Evolutionary conservation across 1,140 invertebrate species (phyloP).

Genomic region (Chrysomallon squamiferum): DNA sequence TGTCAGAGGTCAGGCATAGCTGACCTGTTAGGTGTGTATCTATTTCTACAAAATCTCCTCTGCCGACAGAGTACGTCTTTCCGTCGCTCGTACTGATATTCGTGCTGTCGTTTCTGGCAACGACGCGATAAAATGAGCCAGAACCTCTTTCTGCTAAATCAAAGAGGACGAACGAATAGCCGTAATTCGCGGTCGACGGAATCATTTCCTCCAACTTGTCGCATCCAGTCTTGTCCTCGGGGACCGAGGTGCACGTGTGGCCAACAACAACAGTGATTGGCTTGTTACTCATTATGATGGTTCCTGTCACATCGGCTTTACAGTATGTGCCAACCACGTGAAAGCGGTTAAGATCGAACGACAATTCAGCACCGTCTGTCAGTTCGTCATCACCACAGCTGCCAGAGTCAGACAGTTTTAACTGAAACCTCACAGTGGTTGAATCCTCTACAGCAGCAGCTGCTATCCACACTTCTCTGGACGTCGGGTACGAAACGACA

Average conservation of each 20-base stretch:
- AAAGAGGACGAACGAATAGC: background rate
- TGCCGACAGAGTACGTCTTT: background rate
- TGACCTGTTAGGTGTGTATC: background rate
- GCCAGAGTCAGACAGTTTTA: background rate
- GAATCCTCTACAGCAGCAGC: background rate
- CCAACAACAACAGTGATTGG: background rate
- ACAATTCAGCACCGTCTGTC: background rate
- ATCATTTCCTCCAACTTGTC: conserved; percentile 1
- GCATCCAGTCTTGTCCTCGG: background rate
- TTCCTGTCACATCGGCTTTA: background rate
- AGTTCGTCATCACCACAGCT: background rate
- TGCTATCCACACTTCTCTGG: background rate
- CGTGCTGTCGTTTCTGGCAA: background rate
- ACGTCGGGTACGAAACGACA: background rate
- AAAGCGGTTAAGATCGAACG: background rate
- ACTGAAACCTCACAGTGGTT: background rate
- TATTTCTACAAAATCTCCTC: background rate
- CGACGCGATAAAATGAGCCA: background rate
- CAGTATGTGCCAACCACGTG: background rate
- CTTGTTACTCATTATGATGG: background rate
- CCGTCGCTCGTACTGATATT: background rate
- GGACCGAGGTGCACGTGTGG: background rate
- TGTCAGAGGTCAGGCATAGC: background rate
- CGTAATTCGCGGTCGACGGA: background rate
- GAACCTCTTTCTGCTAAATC: background rate